Conservation (phyloP, 2,888 invertebrate species). For the Oeneis ivallda region DNA sequence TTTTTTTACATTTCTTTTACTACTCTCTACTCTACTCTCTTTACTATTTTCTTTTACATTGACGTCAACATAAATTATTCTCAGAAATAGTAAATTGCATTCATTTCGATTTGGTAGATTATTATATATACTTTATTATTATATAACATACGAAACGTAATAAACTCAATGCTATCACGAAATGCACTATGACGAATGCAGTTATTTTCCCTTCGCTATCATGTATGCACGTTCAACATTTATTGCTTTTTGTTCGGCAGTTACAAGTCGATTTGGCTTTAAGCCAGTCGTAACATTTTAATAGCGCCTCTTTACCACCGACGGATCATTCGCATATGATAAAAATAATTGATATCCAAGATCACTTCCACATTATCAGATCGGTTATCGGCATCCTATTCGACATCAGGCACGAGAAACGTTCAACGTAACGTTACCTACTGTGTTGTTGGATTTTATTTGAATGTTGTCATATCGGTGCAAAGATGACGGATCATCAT, state of each 20-base stretch:
- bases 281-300: slow-evolving; percentile 75
- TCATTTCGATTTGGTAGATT: background rate
- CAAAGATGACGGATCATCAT: too few relatives aligned
- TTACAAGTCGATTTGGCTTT: slow-evolving; percentile 79
- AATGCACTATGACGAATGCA: slow-evolving; percentile 67
- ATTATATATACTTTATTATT: background rate
- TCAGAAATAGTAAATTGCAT: background rate
- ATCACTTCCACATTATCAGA: background rate
- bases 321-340: slow-evolving; percentile 46
- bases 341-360: slow-evolving; percentile 34
- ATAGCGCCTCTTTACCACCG: slow-evolving; percentile 61
- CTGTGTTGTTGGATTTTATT: too few relatives aligned
- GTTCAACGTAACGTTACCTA: background rate
- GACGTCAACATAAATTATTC: background rate
- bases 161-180: slow-evolving; percentile 54
- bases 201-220: slow-evolving; percentile 70
- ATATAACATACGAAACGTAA: slow-evolving; percentile 2
- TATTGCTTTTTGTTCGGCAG: slow-evolving; percentile 77
- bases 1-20: too few relatives aligned
- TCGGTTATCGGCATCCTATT: background rate
- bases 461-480: too few relatives aligned
- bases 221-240: slow-evolving; percentile 74
- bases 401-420: background rate
- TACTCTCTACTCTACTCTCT: too few relatives aligned
- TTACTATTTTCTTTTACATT: background rate